Conservation (phyloP, 2,888 invertebrate genomes). For the Athetis lepigone region DNA sequence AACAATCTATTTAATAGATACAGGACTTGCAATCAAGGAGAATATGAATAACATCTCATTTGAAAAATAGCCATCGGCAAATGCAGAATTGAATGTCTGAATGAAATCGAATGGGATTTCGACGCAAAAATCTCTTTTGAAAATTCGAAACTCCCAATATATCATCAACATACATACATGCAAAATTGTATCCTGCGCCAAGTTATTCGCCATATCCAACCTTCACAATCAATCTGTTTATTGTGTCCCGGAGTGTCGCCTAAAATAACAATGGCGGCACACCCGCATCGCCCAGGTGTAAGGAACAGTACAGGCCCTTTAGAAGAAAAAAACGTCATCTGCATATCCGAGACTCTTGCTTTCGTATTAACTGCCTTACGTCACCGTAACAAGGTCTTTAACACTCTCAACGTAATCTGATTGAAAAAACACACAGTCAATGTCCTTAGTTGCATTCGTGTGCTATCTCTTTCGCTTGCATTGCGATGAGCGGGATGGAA, state of each 20-base stretch:
- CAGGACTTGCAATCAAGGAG: conserved; percentile 8
- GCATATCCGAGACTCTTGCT: conserved; percentile 45
- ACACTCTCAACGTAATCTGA: conserved; percentile 7
- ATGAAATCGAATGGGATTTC: neutral
- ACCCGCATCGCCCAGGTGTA: conserved; percentile 63
- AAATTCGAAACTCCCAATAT: neutral
- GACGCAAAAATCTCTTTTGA: conserved; percentile 1
- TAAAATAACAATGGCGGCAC: conserved; percentile 58
- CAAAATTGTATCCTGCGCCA: conserved; percentile 19
- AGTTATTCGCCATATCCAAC: conserved; percentile 26
- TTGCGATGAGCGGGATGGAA: conserved; percentile 29
- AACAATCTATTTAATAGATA: conserved; percentile 23
- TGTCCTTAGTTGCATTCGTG: conserved; percentile 57
- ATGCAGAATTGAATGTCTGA: neutral
- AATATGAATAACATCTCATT: conserved; percentile 3
- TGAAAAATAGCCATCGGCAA: neutral
- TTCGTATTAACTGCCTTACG: conserved; percentile 42
- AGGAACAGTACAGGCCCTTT: conserved; percentile 43
- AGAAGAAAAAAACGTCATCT: conserved; percentile 56
- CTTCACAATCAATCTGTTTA: conserved; percentile 55
- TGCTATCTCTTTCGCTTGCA: conserved; percentile 45
- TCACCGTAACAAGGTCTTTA: conserved; percentile 30
- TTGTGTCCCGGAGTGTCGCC: conserved; percentile 53
- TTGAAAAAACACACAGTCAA: conserved; percentile 54
- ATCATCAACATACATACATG: conserved; percentile 15